Base-by-base conservation (phyloP, 1,140 invertebrate species). In the Myzus persicae region DNA sequence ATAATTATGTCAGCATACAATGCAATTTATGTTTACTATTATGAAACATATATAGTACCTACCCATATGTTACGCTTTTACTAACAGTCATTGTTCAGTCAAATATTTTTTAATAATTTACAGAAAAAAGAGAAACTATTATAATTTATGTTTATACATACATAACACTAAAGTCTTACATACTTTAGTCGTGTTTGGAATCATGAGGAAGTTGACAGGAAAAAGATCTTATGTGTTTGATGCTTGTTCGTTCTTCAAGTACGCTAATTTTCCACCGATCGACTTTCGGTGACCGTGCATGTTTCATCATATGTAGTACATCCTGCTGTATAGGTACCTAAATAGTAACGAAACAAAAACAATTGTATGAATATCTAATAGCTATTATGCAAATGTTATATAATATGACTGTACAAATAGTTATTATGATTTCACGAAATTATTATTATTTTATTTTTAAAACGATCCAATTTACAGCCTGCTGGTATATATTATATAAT, bases 11-110 rank as follows among this genome's bases (percentile, higher is more conserved):
- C 3, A 38, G 2, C 81, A 82, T 82, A 40, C n/a, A 82, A 82
- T 82, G 7, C 20, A 38, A 40, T 82, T 22, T 40, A 38, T 82
- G 40, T 84, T 38, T 38, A 82, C n/a, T 42, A 46, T 88, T 89
- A 89, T 51, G 46, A 89, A 89, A 89, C 46, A 48, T 40, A 42
- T 18, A 87, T 82, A 22, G 6, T 82, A 42, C 46, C 20, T 82
- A 42, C 46, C 46, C 18, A 20, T 51, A 89, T 89, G 88, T 89
- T 89, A 89, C 88, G 48, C 88, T 89, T 89, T 89, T 89, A 54
- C 88, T 54, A 40, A 24, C 46, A 48, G 46, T 89, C 46, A 89
- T 89, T 89, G 88, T 89, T 89, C 54, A n/a, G n/a, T 38, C 3
- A 89, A 89, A 54, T 89, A 54, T 54, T 54, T 89, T 46, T 89